These are phyloP conservation scores for Drosophila nigromelanica DNA, from an alignment of 1,140 invertebrate species.

Conservation along the genomic window DNA sequence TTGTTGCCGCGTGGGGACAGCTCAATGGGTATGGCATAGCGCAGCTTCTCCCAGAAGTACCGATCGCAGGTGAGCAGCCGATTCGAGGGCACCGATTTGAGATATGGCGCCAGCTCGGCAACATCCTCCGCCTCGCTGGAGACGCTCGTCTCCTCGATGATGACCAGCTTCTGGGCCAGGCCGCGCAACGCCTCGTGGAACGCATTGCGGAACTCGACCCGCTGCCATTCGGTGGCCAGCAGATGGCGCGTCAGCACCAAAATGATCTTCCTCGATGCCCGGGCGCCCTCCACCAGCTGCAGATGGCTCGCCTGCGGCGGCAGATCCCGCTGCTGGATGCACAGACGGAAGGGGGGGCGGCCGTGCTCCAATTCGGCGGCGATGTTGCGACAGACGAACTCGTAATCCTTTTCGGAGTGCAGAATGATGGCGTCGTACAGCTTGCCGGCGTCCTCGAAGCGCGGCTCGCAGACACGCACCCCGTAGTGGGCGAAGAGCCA, in stretches of 20 bases:
- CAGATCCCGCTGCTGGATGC: conserved; percentile 93
- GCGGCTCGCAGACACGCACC: conserved; percentile 87
- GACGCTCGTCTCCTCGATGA: conserved; percentile 92
- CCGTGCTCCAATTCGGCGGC: conserved; percentile 93
- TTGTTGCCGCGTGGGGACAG: conserved; percentile 85
- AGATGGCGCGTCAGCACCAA: conserved; percentile 93
- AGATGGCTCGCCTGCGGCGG: conserved; percentile 89
- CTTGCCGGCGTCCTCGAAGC: conserved; percentile 91
- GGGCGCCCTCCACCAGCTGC: conserved; percentile 93
- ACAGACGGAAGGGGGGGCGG: conserved; percentile 89
- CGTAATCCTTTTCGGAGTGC: conserved; percentile 96
- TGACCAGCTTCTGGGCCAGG: conserved; percentile 92
- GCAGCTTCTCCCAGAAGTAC: conserved; percentile 95
- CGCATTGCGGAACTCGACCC: conserved; percentile 92
- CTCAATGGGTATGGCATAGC: conserved; percentile 92
- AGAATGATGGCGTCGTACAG: conserved; percentile 96
- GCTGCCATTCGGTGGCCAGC: conserved; percentile 93
- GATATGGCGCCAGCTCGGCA: conserved; percentile 93
- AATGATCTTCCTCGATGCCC: conserved; percentile 92
- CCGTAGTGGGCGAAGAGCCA: conserved; percentile 96
- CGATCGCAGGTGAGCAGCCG: conserved; percentile 94
- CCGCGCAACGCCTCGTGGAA: conserved; percentile 94
- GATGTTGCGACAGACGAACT: conserved; percentile 93
- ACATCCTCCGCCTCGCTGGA: conserved; percentile 92
- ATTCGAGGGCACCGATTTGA: conserved; percentile 92